A percentile compares a stretch with the other conserved stretches of the same genome.
Conservation (phyloP, 2,888 invertebrate species). For the Hanleya hanleyi region DNA sequence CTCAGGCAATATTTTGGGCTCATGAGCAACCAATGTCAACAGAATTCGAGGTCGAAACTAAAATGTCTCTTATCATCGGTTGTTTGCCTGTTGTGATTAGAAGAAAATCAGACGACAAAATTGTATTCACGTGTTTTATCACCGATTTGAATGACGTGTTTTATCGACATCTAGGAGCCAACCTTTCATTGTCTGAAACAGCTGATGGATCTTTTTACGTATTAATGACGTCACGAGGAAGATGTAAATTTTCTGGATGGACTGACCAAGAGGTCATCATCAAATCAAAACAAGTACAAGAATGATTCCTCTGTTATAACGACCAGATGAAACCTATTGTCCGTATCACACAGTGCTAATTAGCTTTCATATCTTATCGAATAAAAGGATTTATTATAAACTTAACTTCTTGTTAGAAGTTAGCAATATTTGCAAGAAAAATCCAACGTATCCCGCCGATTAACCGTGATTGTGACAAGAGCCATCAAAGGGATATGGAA, state of each 20-base stretch:
- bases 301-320: too few species aligned
- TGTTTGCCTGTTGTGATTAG: neutral
- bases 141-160: neutral
- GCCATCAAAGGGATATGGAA: too few species aligned
- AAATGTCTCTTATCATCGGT: neutral
- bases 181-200: neutral
- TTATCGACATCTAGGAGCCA: neutral
- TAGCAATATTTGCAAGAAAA: too few species aligned
- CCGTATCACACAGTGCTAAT: too few species aligned
- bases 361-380: too few species aligned
- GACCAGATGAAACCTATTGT: too few species aligned
- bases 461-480: too few species aligned
- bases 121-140: neutral
- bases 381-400: too few species aligned
- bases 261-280: neutral
- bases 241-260: neutral
- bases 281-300: neutral
- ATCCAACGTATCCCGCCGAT: too few species aligned
- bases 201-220: neutral
- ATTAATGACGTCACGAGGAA: neutral
- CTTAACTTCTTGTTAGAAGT: too few species aligned
- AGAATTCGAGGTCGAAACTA: neutral
- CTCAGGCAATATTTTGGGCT: neutral
- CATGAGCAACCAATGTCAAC: neutral
- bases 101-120: neutral